phyloP scores from a whole-genome alignment of 2,888 invertebrate genomes.

The Ectropis crepuscularia region DNA sequence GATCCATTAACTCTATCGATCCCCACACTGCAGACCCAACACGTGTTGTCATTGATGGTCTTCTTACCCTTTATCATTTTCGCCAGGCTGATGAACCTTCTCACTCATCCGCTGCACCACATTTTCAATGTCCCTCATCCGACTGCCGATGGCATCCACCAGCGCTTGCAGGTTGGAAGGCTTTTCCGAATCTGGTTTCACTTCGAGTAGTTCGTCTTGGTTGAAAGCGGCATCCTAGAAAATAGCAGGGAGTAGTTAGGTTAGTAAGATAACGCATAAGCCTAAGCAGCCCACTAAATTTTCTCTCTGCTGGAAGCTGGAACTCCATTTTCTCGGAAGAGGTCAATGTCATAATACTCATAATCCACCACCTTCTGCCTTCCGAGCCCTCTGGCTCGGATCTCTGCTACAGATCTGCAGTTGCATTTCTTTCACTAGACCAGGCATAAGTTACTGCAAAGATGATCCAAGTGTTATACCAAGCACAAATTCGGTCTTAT shows the following conservation, averaged over 20 bases:
- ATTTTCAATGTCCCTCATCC: constrained; percentile 73
- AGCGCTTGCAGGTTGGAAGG: constrained; percentile 65
- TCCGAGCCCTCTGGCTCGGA: no score
- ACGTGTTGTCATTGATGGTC: neutral
- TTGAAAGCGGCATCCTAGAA: constrained; percentile 40
- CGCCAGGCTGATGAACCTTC: constrained; percentile 60
- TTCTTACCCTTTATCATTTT: constrained; percentile 56
- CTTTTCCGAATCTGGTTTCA: constrained; percentile 52
- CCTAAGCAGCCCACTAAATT: no score
- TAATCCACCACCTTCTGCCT: no score
- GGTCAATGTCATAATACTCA: no score
- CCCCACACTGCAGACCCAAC: neutral
- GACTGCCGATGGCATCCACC: constrained; percentile 74
- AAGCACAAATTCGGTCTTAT: no score
- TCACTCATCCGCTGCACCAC: constrained; percentile 75
- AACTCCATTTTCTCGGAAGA: no score
- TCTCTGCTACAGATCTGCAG: no score
- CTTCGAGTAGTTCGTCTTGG: constrained; percentile 39
- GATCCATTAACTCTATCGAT: neutral
- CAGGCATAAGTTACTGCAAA: no score
- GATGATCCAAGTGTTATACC: no score
- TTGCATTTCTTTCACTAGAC: no score
- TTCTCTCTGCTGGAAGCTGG: no score
- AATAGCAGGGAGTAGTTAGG: neutral
- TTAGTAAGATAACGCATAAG: no score